Evolutionary conservation across 2,113 vertebrate species (phyloP).

Genomic region (Notiomystis cincta): DNA sequence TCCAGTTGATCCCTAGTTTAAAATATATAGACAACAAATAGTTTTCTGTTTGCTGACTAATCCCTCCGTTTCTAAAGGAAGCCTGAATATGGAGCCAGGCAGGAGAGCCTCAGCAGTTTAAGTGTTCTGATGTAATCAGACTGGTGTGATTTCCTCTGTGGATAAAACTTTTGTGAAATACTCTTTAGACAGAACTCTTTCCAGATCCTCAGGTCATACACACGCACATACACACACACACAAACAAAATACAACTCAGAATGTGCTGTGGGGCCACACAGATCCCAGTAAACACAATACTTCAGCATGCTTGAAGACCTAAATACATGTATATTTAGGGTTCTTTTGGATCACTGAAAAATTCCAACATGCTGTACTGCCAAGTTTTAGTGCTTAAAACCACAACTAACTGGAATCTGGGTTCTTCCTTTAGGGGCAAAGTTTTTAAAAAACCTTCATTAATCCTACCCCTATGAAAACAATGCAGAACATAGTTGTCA

Average conservation of each 20-base stretch:
- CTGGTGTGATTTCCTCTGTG: background rate
- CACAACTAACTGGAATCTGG: background rate
- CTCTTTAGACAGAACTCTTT: background rate
- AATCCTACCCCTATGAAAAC: conserved; percentile 31
- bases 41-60: background rate
- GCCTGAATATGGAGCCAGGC: background rate
- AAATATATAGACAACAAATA: background rate
- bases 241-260: background rate
- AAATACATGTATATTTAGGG: background rate
- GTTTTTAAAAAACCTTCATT: background rate
- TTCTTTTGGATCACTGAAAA: background rate
- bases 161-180: background rate
- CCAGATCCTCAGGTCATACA: background rate
- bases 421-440: background rate
- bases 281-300: background rate
- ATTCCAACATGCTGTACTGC: background rate
- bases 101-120: background rate
- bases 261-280: background rate
- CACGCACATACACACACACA: too few species aligned
- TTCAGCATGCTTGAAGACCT: background rate
- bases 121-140: background rate
- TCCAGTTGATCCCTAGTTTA: background rate
- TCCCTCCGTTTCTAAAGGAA: background rate
- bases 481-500: background rate
- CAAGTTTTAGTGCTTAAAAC: background rate